Percentiles rank a stretch among this genome's conserved stretches.
Evolutionary conservation across 2,888 invertebrate species (phyloP).

Genomic region (Nectonema munidae): DNA sequence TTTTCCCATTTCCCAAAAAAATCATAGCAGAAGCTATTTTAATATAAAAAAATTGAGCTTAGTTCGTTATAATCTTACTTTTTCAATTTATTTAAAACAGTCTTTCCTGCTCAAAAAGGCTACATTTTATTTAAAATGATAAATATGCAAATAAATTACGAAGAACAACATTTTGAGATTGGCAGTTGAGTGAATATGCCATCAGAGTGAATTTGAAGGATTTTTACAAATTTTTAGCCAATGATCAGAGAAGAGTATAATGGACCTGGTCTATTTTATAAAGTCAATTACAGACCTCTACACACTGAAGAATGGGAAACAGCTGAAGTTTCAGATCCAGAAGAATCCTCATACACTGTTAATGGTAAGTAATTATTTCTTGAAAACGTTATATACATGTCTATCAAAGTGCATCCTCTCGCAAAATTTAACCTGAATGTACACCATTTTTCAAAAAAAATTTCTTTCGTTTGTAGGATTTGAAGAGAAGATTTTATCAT

Average conservation of each 20-base stretch:
- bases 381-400: too few relatives aligned
- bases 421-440: too few relatives aligned
- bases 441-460: too few relatives aligned
- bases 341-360: constrained; percentile 8
- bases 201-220: not conserved
- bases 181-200: too few relatives aligned
- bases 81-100: not conserved
- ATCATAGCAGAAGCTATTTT: not conserved
- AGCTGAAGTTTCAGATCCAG: not conserved
- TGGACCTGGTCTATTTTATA: constrained; percentile 7
- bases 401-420: too few relatives aligned
- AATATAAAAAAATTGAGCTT: not conserved
- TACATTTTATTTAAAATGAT: not conserved
- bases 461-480: too few relatives aligned
- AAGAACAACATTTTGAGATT: too few relatives aligned
- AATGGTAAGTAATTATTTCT: constrained; percentile 9
- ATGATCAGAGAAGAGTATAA: not conserved
- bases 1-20: too few relatives aligned
- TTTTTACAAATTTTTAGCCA: not conserved
- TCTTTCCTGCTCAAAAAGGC: not conserved
- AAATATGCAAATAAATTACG: too few relatives aligned
- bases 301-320: not conserved
- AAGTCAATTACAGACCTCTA: constrained; percentile 8
- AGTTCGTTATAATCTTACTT: not conserved
- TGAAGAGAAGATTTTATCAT: too few relatives aligned